Evolutionary conservation across 2,888 invertebrate species (phyloP), one percentile per base, ranked within the genome.

Genomic region (Agrenia bidenticulata): DNA sequence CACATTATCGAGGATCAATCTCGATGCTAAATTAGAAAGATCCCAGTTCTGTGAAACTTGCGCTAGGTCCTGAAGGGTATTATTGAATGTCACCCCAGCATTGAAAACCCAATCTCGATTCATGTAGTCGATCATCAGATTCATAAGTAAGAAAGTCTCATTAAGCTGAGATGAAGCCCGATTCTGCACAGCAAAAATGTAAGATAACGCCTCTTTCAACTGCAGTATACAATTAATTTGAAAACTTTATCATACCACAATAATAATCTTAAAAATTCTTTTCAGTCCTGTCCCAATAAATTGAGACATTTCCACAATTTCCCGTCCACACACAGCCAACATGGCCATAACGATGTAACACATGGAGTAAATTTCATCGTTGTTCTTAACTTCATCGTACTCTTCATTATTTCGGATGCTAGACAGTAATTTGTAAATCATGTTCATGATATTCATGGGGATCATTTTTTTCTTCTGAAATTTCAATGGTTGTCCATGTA

Each of bases 311-410:
- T 70, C 70, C 1, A 70, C 69, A 61, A 63, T 67, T 54, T 76
- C 74, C n/a, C 70, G 66, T 2, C 63, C 59, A 23, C 70, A 61
- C 2, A 73, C 53, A 19, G 58, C 67, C 53, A 76, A 53, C 49
- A 73, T 63, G 1, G 74, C 61, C 51, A 73, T 64, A 4, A 75
- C 56, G 15, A 75, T 65, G 27, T 73, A 73, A 13, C 73, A 65
- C 42, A 69, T 62, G 0, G 72, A 67, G 21, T 71, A 71, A n/a
- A 76, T 53, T 51, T 76, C 73, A 13, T 74, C 67, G 58, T 73
- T 72, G 11, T 61, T 56, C 11, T 60, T 60, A 0, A 66, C 15
- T 24, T 24, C 15, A 42, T 61, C 56, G n/a, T 39, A 55, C 1
- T 50, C 42, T 0, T 61, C 41, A 11, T 57, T 23, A 13, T 41